phyloP scores from a whole-genome alignment of 2,888 invertebrate species.

The Drosophila setosimentum region DNA sequence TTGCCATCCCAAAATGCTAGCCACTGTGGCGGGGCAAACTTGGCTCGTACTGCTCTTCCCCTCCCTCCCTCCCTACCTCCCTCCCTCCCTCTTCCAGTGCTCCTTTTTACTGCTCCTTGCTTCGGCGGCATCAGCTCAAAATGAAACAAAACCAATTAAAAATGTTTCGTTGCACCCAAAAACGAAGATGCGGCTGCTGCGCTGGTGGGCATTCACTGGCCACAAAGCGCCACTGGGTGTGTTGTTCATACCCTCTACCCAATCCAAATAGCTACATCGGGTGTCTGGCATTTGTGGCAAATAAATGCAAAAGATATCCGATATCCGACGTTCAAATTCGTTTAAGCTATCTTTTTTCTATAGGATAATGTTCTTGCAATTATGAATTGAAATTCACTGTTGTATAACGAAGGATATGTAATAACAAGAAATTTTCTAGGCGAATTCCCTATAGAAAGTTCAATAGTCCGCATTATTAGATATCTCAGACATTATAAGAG shows the following conservation, averaged over 20 bases:
- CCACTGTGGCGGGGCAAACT: conserved; percentile 73
- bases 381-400: neutral
- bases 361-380: neutral
- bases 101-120: conserved; percentile 9
- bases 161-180: conserved; percentile 82
- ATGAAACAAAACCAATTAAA: conserved; percentile 82
- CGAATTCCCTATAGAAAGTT: neutral
- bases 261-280: conserved; percentile 1
- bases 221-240: conserved; percentile 62
- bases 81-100: neutral
- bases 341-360: neutral
- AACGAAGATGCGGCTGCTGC: conserved; percentile 77
- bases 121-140: conserved; percentile 71
- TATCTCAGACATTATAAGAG: neutral
- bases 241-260: conserved; percentile 18
- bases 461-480: neutral
- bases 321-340: neutral
- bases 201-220: conserved; percentile 68
- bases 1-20: conserved; percentile 76
- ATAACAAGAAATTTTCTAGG: neutral
- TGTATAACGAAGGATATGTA: neutral
- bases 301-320: neutral
- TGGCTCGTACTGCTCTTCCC: conserved; percentile 1
- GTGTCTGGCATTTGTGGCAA: neutral
- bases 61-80: neutral